A percentile compares a stretch with the other conserved stretches of the same genome.
phyloP scores from a whole-genome alignment of 2,797 vertebrate genomes.

The Neoniphon sammara region DNA sequence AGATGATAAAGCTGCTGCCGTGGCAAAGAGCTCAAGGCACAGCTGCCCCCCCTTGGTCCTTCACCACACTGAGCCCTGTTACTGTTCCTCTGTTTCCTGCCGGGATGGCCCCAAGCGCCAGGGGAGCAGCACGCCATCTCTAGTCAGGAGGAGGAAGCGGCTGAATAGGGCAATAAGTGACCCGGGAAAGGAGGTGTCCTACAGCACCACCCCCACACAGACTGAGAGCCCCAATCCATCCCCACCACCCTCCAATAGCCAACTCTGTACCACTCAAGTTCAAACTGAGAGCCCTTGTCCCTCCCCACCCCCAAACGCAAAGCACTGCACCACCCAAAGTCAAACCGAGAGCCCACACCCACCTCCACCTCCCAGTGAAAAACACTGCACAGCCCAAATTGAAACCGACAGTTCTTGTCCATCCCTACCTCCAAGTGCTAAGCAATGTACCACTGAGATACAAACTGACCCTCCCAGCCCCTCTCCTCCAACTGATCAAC shows the following conservation, averaged over 20 bases:
- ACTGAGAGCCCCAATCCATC: constrained; percentile 69
- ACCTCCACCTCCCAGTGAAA: constrained; percentile 51
- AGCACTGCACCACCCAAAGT: constrained; percentile 67
- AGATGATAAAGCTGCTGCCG: constrained; percentile 70
- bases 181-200: constrained; percentile 80
- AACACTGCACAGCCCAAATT: constrained; percentile 62
- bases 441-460: constrained; percentile 55
- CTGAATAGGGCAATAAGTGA: constrained; percentile 80
- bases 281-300: constrained; percentile 66
- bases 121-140: constrained; percentile 76
- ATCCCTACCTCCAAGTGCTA: constrained; percentile 57
- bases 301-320: constrained; percentile 50
- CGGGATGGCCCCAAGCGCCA: constrained; percentile 75
- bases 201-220: constrained; percentile 77
- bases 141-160: constrained; percentile 76
- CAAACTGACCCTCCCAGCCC: constrained; percentile 58
- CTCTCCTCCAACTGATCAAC: constrained; percentile 40
- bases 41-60: constrained; percentile 71
- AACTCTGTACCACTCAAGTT: constrained; percentile 73
- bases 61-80: constrained; percentile 67
- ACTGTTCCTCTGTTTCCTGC: constrained; percentile 64
- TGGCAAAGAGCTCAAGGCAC: constrained; percentile 72
- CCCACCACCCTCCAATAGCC: constrained; percentile 52
- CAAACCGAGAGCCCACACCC: constrained; percentile 67
- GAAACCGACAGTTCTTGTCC: constrained; percentile 46